Evolutionary conservation across 1,140 invertebrate species (phyloP).

Genomic region (Penaeus japonicus): DNA sequence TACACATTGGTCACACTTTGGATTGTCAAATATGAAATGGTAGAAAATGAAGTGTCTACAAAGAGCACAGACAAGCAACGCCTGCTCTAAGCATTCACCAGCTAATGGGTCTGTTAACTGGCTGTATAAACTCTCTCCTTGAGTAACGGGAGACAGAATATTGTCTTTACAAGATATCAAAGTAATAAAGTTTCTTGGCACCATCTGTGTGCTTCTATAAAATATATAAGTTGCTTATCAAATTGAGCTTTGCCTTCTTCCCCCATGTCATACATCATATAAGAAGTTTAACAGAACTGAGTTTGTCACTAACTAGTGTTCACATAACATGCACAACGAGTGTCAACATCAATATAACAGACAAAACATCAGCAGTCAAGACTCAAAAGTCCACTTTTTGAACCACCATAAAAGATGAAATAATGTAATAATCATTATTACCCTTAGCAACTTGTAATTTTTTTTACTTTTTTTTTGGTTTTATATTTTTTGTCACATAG

Average conservation of each 20-base stretch:
- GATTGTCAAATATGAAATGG: conserved; percentile 48
- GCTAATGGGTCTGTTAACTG: background rate
- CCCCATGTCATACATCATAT: conserved; percentile 35
- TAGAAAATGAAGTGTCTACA: conserved; percentile 46
- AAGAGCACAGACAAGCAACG: conserved; percentile 11
- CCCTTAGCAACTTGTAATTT: background rate
- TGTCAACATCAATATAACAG: conserved; percentile 51
- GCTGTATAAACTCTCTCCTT: conserved; percentile 41
- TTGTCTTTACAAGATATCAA: conserved; percentile 47
- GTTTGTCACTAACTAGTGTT: conserved; percentile 51
- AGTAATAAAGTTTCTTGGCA: conserved; percentile 52
- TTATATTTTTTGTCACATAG: conserved; percentile 16
- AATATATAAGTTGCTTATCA: conserved; percentile 49
- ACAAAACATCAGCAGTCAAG: conserved; percentile 48
- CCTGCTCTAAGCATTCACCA: conserved; percentile 29
- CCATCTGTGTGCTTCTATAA: conserved; percentile 48
- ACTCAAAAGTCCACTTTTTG: conserved; percentile 40
- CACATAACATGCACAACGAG: conserved; percentile 51
- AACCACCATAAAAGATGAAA: conserved; percentile 39
- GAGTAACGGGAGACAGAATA: conserved; percentile 39
- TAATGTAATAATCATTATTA: conserved; percentile 29
- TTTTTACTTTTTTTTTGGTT: background rate
- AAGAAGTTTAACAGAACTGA: conserved; percentile 49
- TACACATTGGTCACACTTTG: conserved; percentile 36
- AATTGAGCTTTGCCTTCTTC: conserved; percentile 43